Conservation (phyloP, 2,888 invertebrate species). For the Torymus aiolomorphi region DNA sequence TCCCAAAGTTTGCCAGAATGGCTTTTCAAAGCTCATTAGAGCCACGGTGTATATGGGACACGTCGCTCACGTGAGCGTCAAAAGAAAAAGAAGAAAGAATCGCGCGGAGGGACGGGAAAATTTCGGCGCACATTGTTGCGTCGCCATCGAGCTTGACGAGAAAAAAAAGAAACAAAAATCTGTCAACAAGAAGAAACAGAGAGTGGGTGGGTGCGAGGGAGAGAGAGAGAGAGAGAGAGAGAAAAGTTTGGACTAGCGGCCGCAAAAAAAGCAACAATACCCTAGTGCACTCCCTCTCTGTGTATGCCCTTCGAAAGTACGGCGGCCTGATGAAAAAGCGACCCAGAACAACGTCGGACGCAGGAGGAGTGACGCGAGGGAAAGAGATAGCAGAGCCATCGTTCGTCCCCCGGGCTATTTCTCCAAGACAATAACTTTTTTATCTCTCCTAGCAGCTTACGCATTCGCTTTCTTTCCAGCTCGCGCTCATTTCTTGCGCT, state of each 20-base stretch:
- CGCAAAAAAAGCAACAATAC: slow-evolving; percentile 25
- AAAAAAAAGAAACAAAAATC: slow-evolving; percentile 2
- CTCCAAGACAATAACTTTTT: slow-evolving; percentile 62
- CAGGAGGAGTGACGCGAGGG: slow-evolving; percentile 36
- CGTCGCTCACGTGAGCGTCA: too few species aligned
- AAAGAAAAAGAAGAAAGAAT: slow-evolving; percentile 33
- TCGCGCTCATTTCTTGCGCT: slow-evolving; percentile 6
- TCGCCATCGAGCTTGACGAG: neutral
- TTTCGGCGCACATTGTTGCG: slow-evolving; percentile 17
- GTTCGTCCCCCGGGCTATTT: slow-evolving; percentile 33
- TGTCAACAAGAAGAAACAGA: slow-evolving; percentile 18
- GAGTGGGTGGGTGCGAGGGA: neutral
- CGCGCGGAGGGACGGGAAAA: neutral
- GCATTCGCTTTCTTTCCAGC: slow-evolving; percentile 55
- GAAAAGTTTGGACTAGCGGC: slow-evolving; percentile 5
- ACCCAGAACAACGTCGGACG: slow-evolving; percentile 63
- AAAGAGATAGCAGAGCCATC: slow-evolving; percentile 1
- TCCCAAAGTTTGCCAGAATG: too few species aligned
- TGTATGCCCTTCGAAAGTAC: slow-evolving; percentile 30
- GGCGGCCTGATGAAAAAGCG: slow-evolving; percentile 66
- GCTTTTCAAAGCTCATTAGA: too few species aligned
- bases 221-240: neutral
- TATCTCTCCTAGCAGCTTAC: slow-evolving; percentile 55
- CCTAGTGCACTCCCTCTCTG: neutral
- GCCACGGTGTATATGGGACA: too few species aligned